These are phyloP conservation scores for Matsumyia berberina DNA, from an alignment of 2,888 invertebrate species.

Conservation along the genomic window DNA sequence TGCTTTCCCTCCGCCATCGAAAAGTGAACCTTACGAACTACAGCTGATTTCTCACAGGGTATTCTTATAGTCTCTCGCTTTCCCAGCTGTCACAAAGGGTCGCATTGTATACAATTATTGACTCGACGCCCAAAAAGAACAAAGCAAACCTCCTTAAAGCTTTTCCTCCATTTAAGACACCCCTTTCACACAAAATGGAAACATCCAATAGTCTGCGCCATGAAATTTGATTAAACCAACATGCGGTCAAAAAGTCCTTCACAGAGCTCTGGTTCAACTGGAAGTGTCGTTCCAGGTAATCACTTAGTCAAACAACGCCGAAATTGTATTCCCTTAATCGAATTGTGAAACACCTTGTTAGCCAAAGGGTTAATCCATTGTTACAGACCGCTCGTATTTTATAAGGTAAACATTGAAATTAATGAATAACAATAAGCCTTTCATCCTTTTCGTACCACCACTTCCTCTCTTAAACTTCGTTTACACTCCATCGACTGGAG, in stretches of 20 bases:
- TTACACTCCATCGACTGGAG: conserved; percentile 48
- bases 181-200: not conserved
- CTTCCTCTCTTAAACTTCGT: not conserved
- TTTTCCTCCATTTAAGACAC: not conserved
- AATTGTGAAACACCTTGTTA: conserved; percentile 76
- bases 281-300: conserved; percentile 65
- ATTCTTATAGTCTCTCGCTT: no score
- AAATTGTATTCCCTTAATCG: conserved; percentile 76
- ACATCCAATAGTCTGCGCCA: conserved; percentile 5
- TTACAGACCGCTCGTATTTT: conserved; percentile 78
- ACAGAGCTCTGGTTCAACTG: conserved; percentile 6
- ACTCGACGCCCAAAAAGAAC: not conserved
- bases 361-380: conserved; percentile 75
- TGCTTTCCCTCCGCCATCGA: no score
- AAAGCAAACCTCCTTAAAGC: not conserved
- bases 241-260: conserved; percentile 63
- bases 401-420: conserved; percentile 82
- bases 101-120: conserved; percentile 21
- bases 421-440: conserved; percentile 82
- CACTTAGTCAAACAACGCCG: conserved; percentile 75
- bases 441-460: conserved; percentile 45
- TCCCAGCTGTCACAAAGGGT: no score
- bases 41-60: no score
- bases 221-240: conserved; percentile 53
- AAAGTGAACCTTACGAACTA: no score